A percentile compares a stretch with the other conserved stretches of the same genome.
These are phyloP conservation scores for Hemicrepidius hirtus DNA, from an alignment of 2,888 invertebrate species.

Conservation along the genomic window DNA sequence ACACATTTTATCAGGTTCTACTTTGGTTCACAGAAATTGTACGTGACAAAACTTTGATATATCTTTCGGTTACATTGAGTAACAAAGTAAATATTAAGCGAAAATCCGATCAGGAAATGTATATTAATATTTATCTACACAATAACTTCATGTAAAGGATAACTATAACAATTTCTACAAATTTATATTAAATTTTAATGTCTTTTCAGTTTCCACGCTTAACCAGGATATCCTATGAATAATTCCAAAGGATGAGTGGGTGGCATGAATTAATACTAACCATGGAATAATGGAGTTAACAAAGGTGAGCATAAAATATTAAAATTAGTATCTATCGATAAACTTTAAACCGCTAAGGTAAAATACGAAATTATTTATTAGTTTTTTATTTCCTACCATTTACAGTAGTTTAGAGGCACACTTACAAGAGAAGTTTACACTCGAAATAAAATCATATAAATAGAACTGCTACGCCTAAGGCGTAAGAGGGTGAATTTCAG, in stretches of 20 bases:
- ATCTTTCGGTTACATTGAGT: neutral
- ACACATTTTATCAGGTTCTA: conserved; percentile 3
- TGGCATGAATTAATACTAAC: no score
- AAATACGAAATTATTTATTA: no score
- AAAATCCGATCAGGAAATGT: neutral
- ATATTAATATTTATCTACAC: no score
- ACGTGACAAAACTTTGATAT: neutral
- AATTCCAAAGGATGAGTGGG: no score
- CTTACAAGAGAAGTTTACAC: conserved; percentile 16
- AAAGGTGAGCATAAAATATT: no score
- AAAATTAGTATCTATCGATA: no score
- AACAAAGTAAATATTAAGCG: neutral
- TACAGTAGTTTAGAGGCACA: neutral
- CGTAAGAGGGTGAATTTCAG: conserved; percentile 20
- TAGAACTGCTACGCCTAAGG: conserved; percentile 7
- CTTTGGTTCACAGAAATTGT: neutral
- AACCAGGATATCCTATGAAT: no score
- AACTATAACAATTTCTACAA: neutral
- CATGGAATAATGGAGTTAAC: no score
- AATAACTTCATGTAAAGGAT: no score
- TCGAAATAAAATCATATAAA: conserved; percentile 24
- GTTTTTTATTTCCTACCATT: neutral
- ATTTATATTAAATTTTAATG: no score
- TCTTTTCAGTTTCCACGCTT: no score
- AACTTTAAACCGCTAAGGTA: no score